Base-by-base conservation (phyloP, 2,888 invertebrate genomes). In the Hydraecia micacea region DNA sequence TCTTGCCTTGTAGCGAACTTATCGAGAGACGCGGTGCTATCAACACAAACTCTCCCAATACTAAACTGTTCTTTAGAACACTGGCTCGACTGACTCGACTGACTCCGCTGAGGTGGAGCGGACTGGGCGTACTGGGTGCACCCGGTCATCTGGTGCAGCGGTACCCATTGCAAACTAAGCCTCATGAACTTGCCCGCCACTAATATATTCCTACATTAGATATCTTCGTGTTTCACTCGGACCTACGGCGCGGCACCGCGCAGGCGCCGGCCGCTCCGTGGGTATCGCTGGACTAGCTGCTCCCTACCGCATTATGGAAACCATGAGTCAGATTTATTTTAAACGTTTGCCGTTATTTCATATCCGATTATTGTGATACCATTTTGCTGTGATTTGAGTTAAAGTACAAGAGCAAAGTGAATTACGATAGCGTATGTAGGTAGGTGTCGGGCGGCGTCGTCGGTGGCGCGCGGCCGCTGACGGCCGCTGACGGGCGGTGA, bases 311-410 rank as follows among this genome's bases (percentile, higher is more conserved):
- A 39, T 32, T 11, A 49, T 62, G 18, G 11, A 46, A n/a, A n/a
- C 18, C 42, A 52, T 32, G 63, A 58, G 32, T 39, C 36, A 58
- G 52, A 52, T 72, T 49, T 49, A 60, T 73, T 60, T 32, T 39
- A 55, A 62, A 65, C 25, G 36, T 25, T 49, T 77, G 18, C 62
- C 60, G 63, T 73, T 62, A 63, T 65, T 77, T 74, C 62, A 62
- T 72, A 73, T 74, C 58, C 58, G 55, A 73, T 76, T 75, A 58
- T 78, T 86, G 85, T 87, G 83, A 91, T 90, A 88, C 86, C 86
- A 86, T 88, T 85, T 84, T 86, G 86, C 91, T 92, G 92, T 93
- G 91, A 92, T 91, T 92, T 90, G 84, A 86, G 88, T 90, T 91
- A 81, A 85, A 86, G 69, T 83, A 72, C 72, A 75, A 75, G 63